Conservation (phyloP, 1,140 invertebrate species). For the Megathymus violae region DNA sequence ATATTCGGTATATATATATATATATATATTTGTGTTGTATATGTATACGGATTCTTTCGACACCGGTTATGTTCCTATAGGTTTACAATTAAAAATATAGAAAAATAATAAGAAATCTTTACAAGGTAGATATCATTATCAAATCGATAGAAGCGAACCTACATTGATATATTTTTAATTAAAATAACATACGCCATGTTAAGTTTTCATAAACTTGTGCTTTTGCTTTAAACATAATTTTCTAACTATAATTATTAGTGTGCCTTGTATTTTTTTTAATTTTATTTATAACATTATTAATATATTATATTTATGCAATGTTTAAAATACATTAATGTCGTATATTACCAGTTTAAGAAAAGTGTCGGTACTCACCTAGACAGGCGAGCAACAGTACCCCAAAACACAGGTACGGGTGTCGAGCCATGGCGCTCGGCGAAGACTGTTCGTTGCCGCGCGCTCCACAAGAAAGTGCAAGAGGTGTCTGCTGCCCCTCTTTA, state of each 20-base stretch:
- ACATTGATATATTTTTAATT: no score
- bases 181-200: no score
- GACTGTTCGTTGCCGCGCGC: constrained; percentile 73
- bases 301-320: constrained; percentile 1
- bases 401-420: constrained; percentile 77
- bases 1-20: no score
- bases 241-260: no score
- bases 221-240: no score
- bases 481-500: constrained; percentile 79
- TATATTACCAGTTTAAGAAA: not conserved
- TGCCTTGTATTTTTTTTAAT: no score
- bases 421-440: constrained; percentile 81
- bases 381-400: constrained; percentile 71
- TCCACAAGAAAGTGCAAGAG: constrained; percentile 81
- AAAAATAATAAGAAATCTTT: no score
- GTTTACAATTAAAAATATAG: not conserved
- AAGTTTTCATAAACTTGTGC: no score
- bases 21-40: constrained; percentile 35
- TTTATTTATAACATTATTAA: not conserved
- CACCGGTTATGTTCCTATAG: not conserved
- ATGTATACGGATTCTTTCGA: constrained; percentile 9
- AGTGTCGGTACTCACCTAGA: constrained; percentile 64
- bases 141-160: no score
- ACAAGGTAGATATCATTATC: no score
- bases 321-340: not conserved